Evolutionary conservation across 2,888 invertebrate genomes (phyloP), one percentile per base, ranked within the genome.

Genomic region (Platerodrilus igneus): DNA sequence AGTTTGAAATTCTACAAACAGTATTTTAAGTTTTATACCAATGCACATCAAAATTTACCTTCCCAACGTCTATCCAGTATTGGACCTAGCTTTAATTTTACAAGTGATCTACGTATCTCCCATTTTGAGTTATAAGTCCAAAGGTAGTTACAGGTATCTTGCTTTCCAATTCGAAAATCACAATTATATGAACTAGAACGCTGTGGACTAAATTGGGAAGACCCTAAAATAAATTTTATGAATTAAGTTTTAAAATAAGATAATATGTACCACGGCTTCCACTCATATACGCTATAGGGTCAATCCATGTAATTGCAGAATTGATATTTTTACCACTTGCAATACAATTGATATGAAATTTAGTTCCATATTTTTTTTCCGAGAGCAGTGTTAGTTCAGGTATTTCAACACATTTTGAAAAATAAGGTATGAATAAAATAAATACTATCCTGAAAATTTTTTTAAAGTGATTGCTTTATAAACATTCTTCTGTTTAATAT

Each of bases 11-110:
- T 30, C 41, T 41, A 19, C 25, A 35, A 35, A n/a, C 2, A 22
- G 8, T n/a, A n/a, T 21, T 21, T 21, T 21, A 21, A 21, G 21
- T 21, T 21, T 21, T n/a, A 9, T n/a, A 9, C 8, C 21, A 9
- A 21, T 2, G 9, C 8, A 8, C 9, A 2, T 21, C 9, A 21
- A 21, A 19, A 2, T 9, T 30, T 47, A 62, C 62, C 48, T 58
- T 63, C 62, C 63, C 60, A 63, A 32, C 59, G 53, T 14, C 31
- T 45, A 27, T 62, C 62, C 3, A 47, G 38, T 11, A 61, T 53
- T 1, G 57, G 57, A 9, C 50, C 50, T 49, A 55, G 53, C 1
- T 56, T 52, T 5, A 29, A 38, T 0, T 20, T 6, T 0, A 37
- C 2, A n/a, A n/a, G n/a, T 2, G 51, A 58, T 20, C 38, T 34